Base-by-base conservation (phyloP, 1,140 invertebrate genomes). In the Centruroides sculpturatus region DNA sequence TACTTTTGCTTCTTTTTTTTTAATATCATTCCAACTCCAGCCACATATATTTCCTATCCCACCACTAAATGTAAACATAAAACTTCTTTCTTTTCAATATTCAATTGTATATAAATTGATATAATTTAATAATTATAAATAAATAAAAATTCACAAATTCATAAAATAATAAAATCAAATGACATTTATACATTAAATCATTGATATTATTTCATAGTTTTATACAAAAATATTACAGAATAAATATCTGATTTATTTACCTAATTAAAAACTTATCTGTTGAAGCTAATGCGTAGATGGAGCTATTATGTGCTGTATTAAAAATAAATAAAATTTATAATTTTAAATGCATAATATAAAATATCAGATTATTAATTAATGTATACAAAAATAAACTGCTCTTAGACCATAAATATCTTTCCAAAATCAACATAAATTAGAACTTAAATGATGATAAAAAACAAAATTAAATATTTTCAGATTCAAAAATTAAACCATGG, bases 11-110 rank as follows among this genome's bases (percentile, higher is more conserved):
- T 57, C 52, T 47, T 76, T 81, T 35, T 80, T 81, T 57, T 73
- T 75, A 34, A 86, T 73, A 41, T 75, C 74, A 63, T 83, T 82
- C 86, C 86, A 92, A 61, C 84, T 81, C 78, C 84, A 85, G 36
- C 83, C 88, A 66, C 71, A 74, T 59, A 91, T 84, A 73, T 85
- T 80, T 58, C 86, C 85, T 66, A 82, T 79, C 46, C 87, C 88
- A 61, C 83, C 83, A 69, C 72, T 74, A 57, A 61, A 70, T 67
- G 13, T 11, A 41, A 51, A 52, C 57, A 59, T 35, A 52, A n/a
- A n/a, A 52, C 51, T 46, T 23, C 5, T 47, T n/a, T n/a, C 8
- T 36, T 13, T 35, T 52, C 46, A 46, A 53, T 46, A 54, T 35
- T 12, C 6, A 23, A 35, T 56, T 35, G 7, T 13, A 61, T 48